phyloP scores from a whole-genome alignment of 2,113 vertebrate species.

The Lanius ludovicianus region DNA sequence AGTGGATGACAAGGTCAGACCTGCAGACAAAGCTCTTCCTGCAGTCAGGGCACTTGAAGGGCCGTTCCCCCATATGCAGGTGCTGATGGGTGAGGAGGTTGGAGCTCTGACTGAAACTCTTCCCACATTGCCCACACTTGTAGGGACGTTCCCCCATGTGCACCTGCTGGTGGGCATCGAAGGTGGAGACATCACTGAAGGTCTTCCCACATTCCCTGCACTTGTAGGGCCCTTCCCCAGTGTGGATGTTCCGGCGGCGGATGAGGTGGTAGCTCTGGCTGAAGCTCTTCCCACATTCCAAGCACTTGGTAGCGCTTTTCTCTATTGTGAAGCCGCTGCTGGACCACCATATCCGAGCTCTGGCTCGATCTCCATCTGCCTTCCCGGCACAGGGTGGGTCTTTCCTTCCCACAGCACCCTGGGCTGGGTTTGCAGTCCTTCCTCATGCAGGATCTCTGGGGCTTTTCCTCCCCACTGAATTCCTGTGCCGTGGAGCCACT shows the following conservation, averaged over 20 bases:
- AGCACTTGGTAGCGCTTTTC: background rate
- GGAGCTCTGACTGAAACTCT: background rate
- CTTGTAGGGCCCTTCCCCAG: background rate
- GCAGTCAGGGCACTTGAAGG: background rate
- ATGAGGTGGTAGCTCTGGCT: background rate
- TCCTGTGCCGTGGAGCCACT: background rate
- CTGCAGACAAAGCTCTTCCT: background rate
- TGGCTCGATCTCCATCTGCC: rapidly evolving
- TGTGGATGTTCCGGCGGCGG: background rate
- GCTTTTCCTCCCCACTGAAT: background rate
- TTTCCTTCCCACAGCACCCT: background rate
- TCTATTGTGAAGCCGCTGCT: rapidly evolving
- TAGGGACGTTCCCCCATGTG: background rate
- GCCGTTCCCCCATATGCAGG: background rate
- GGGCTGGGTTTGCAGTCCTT: background rate
- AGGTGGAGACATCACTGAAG: background rate
- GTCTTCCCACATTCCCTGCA: background rate
- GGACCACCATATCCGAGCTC: background rate
- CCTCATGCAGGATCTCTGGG: rapidly evolving
- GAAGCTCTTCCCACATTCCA: background rate
- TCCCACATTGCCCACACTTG: background rate
- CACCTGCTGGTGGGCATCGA: background rate
- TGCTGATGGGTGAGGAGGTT: background rate
- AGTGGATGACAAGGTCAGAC: background rate
- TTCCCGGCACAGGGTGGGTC: background rate